Evolutionary conservation across 2,113 vertebrate species (phyloP), one percentile per base, ranked within the genome.

Genomic region (Apteryx mantelli): DNA sequence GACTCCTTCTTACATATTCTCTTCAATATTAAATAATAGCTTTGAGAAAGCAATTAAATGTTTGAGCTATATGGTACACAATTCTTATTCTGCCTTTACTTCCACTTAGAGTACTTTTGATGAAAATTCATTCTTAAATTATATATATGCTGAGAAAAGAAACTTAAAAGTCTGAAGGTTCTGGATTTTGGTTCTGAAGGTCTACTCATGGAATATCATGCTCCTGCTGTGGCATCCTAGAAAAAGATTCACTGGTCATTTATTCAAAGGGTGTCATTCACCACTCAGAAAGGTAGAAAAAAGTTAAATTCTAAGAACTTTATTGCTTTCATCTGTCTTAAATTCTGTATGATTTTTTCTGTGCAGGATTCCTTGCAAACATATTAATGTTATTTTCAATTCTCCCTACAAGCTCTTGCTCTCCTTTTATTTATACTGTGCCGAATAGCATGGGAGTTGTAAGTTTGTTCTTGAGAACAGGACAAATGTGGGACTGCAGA

Each of bases 101-200:
- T 60, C 40, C 79, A 90, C 28, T 52, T 30, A 32, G 8, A 46
- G 12, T 14, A 58, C 34, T 76, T 75, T 8, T 24, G 55, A 91
- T 88, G 28, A 60, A 95, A 96, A 95, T 82, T 46, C 19, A 50
- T 84, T 91, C 38, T 28, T 55, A 64, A 86, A 78, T 69, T 69
- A 17, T 34, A 79, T 32, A 56, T 5, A 34, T 16, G 12, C 87
- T 79, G 56, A 71, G 48, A 5, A 2, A 80, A 82, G 7, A 76
- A 82, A 24, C 15, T 73, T 46, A 38, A 76, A 91, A 93, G 56
- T 36, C 18, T 74, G 48, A 85, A 68, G 12, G 10, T 77, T 76
- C 53, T 70, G 63, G 36, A 36, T 25, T 38, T 38, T 65, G 63
- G 24, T 65, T 65, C 30, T 65, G 63, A 21, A 6, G 0, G 38